Evolutionary conservation across 2,797 vertebrate genomes (phyloP), one percentile per base, ranked within the genome.

Genomic region (Centroberyx gerrardi): DNA sequence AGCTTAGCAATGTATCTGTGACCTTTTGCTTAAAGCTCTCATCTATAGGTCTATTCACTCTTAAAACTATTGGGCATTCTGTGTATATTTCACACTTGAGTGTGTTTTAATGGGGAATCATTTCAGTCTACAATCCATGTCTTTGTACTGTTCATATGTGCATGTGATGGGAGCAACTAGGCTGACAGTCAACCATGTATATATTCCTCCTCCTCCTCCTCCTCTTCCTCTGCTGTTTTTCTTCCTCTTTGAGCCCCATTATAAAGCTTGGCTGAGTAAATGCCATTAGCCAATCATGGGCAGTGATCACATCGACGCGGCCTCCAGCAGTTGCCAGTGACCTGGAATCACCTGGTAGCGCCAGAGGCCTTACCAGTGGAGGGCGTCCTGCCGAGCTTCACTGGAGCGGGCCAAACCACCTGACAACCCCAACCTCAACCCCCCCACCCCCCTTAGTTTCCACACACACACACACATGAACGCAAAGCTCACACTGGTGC

Each of bases 341-440:
- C 80, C 85, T 78, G 80, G 86, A 86, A 83, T 82, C 89, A 87
- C 87, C 87, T 81, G 84, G 66, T 22, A 49, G 36, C 18, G 44
- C 28, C 53, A 14, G 65, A n/a, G 67, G 66, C 36, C 67, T 56
- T 9, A 31, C 52, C 18, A 6, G 64, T 3, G 31, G 36, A 67
- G 44, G 49, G 56, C 60, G 48, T 69, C 77, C 82, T 1, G 33
- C 73, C 8, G 42, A 63, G 70, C 58, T 38, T 60, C 42, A 74
- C 49, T 44, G 36, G 63, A 71, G 73, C 48, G 18, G 15, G 44
- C 38, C 40, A 46, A 71, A 60, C 33, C 70, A 76, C 64, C 74
- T 56, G 65, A 78, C 69, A 64, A 13, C 22, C 62, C 5, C 3
- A 8, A 59, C 15, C 46, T 62, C 8, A 0, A 40, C 53, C 4